Base-by-base conservation (phyloP, 1,140 invertebrate genomes). In the Lordiphosa collinella region DNA sequence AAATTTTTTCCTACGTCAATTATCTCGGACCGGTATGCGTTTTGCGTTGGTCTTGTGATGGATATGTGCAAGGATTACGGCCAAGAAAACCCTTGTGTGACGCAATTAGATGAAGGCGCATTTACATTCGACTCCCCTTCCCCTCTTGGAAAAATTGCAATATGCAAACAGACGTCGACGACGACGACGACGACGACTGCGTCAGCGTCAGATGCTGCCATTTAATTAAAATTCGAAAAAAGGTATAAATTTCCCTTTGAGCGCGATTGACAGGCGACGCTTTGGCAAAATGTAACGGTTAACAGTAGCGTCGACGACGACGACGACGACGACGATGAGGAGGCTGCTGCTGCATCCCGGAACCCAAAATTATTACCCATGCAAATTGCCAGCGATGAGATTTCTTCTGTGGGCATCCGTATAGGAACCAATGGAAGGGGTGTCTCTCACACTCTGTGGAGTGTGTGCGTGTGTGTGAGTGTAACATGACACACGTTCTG, bases 361-460 rank as follows among this genome's bases (percentile, higher is more conserved):
- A 49, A 47, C 50, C 46, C 47, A 65, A 74, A 87, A 87, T 87
- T 87, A 87, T 84, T 75, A 87, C 84, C 84, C 84, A 87, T 87
- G 84, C 84, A 87, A 87, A 87, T 87, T 72, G 71, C 52, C 63
- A 57, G 49, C 35, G 49, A 54, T 18, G 18, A 18, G 18, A 18
- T 18, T 18, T 18, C 18, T 18, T 18, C 4, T 18, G 3, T 18
- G 18, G 18, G 18, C 18, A 18, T 18, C 18, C 18, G 4, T 4
- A 18, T 18, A 18, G 18, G 18, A 2, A 18, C 18, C 18, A 18
- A 18, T 4, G 3, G 18, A 18, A 18, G 18, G 18, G 18, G 18
- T 18, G 18, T 18, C 18, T 18, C 18, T n/a, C n/a, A n/a, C n/a
- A n/a, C n/a, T 18, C 18, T 18, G 18, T 18, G 18, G 18, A 4